phyloP scores from a whole-genome alignment of 2,113 vertebrate species.

The Macaca nemestrina region DNA sequence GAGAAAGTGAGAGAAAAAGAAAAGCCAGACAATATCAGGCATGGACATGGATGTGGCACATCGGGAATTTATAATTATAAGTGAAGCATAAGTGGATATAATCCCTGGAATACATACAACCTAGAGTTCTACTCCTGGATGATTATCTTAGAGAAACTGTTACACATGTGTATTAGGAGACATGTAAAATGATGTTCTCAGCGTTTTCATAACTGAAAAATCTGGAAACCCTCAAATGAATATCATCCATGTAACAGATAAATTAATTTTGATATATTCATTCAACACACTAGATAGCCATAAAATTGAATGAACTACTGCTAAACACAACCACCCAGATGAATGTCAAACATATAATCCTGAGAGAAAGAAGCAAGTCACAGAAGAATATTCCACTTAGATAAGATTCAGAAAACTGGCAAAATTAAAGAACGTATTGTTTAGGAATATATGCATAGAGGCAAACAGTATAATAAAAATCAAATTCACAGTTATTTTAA shows the following conservation, averaged over 20 bases:
- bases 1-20: background rate
- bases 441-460: background rate
- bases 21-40: background rate
- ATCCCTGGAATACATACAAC: background rate
- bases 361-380: background rate
- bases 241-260: background rate
- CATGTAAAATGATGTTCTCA: background rate
- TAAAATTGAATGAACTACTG: background rate
- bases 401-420: background rate
- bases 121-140: background rate
- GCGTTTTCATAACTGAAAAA: background rate
- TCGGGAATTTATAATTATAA: background rate
- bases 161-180: background rate
- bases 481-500: background rate
- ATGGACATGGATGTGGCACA: background rate
- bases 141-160: background rate
- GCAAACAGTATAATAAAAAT: background rate
- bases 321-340: background rate
- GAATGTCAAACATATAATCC: background rate
- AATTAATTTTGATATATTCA: background rate
- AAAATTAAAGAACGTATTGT: background rate
- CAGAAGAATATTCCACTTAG: background rate
- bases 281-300: background rate
- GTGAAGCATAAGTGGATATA: background rate
- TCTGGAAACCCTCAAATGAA: background rate